Conservation (phyloP, 1,140 invertebrate species). For the Orussus abietinus region DNA sequence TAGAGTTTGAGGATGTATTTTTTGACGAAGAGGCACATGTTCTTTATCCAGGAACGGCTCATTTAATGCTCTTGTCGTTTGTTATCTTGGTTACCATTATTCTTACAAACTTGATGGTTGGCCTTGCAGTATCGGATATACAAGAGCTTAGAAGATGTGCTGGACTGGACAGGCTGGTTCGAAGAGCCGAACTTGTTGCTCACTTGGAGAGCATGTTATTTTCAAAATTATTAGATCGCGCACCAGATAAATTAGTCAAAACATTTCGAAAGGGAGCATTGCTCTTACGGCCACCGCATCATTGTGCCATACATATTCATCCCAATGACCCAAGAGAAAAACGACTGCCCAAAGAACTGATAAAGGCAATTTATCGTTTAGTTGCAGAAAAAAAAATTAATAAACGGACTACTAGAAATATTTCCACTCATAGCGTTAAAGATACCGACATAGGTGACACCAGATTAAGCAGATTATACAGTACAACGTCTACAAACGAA, state of each 20-base stretch:
- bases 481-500: conserved; percentile 23
- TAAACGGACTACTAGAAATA: conserved; percentile 48
- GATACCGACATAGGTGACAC: conserved; percentile 12
- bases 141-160: conserved; percentile 79
- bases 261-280: conserved; percentile 66
- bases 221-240: conserved; percentile 65
- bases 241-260: conserved; percentile 61
- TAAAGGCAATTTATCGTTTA: conserved; percentile 67
- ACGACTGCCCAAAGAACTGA: conserved; percentile 69
- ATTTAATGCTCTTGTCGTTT: conserved; percentile 73
- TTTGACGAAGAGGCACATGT: conserved; percentile 57
- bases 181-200: conserved; percentile 74
- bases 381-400: conserved; percentile 64
- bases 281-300: conserved; percentile 66
- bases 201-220: conserved; percentile 78
- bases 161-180: conserved; percentile 71
- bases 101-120: conserved; percentile 79
- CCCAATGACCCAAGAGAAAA: conserved; percentile 78
- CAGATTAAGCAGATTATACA: conserved; percentile 31
- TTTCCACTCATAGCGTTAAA: conserved; percentile 15
- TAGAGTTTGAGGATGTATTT: conserved; percentile 82
- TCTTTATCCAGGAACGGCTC: conserved; percentile 67
- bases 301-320: conserved; percentile 65
- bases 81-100: conserved; percentile 81
- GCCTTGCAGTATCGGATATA: conserved; percentile 79